Percentiles rank a stretch among this genome's conserved stretches.
These are phyloP conservation scores for Sepiola atlantica DNA, from an alignment of 2,888 invertebrate species.

Conservation along the genomic window DNA sequence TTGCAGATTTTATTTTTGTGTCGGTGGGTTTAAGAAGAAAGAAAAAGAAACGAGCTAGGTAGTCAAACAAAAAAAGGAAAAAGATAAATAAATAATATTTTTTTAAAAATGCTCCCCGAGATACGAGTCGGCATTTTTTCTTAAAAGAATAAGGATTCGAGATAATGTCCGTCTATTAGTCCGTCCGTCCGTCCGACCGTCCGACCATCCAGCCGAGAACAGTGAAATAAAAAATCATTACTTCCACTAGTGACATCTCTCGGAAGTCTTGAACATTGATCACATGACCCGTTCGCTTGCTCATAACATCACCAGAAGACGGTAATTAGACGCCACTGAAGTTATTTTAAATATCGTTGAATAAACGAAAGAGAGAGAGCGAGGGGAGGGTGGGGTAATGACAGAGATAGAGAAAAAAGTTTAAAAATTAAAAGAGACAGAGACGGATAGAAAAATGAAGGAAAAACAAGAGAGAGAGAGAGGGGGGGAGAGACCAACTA, in stretches of 20 bases:
- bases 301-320: neutral
- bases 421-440: too few relatives aligned
- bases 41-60: neutral
- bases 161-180: neutral
- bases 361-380: neutral
- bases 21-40: neutral
- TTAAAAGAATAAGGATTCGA: neutral
- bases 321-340: neutral
- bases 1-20: neutral
- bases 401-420: neutral
- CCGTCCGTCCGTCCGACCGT: neutral
- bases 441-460: too few relatives aligned
- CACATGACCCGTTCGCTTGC: slow-evolving; percentile 16
- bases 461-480: too few relatives aligned
- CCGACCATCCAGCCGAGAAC: neutral
- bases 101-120: neutral
- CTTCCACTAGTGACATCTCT: neutral
- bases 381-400: too few relatives aligned
- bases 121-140: slow-evolving; percentile 19
- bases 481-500: too few relatives aligned
- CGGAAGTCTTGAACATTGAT: neutral
- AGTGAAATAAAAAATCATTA: too few relatives aligned
- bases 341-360: neutral
- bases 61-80: neutral
- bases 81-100: neutral